Evolutionary conservation across 2,888 invertebrate genomes (phyloP), one percentile per base, ranked within the genome.

Genomic region (Lumbricus terrestris): DNA sequence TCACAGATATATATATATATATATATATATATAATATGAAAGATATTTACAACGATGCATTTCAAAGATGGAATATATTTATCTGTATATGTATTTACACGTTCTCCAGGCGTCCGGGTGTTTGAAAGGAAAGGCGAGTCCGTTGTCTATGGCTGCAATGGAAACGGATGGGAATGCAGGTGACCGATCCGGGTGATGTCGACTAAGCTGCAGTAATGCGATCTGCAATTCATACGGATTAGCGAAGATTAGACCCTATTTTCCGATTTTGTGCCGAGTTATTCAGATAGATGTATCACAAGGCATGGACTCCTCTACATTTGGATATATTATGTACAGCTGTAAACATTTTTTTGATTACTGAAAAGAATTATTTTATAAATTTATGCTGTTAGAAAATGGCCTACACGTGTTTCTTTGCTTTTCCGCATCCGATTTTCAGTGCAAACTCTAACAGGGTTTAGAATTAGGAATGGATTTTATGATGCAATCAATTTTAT

Each of bases 61-160:
- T 69, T 8, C 1, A n/a, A 69, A n/a, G n/a, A n/a, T n/a, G n/a
- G n/a, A n/a, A n/a, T n/a, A n/a, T n/a, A n/a, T n/a, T n/a, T n/a
- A n/a, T n/a, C n/a, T n/a, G n/a, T n/a, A n/a, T n/a, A n/a, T n/a
- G n/a, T n/a, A n/a, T n/a, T n/a, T 93, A 96, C 96, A 99, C 54
- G 99, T 98, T 92, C 99, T 96, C 99, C 99, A 99, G 91, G 99
- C 98, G 96, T 99, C 99, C 0, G 99, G 99, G 95, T 99, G 99
- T 95, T 99, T 99, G 95, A 98, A 99, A 16, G 99, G 99, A 95
- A 99, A 99, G 85, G 99, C 99, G 92, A 99, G 96, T 13, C 99
- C 99, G 96, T 99, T 99, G 96, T 99, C 96, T 93, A 99, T 99
- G 90, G 99, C 99, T 34, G 99, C 99, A 92, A 99, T 97, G 92